Conservation (phyloP, 2,113 vertebrate species). For the Tupaia tana region DNA sequence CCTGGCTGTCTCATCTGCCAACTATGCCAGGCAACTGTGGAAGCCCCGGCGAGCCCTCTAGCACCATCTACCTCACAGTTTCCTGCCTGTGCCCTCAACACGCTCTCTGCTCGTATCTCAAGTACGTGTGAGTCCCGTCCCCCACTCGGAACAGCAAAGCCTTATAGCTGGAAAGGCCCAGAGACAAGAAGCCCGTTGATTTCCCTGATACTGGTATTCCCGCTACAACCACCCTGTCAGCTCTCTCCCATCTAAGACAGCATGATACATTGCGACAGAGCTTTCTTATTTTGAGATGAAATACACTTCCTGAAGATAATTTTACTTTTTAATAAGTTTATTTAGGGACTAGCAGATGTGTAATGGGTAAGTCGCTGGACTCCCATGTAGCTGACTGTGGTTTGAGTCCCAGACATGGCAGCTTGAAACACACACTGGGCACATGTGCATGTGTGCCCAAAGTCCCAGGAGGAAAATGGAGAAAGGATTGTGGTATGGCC, state of each 20-base stretch:
- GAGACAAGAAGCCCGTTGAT: neutral
- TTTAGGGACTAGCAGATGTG: too few relatives aligned
- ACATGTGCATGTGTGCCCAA: too few relatives aligned
- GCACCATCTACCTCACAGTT: neutral
- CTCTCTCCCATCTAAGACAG: neutral
- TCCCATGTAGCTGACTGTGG: too few relatives aligned
- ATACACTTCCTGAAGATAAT: neutral
- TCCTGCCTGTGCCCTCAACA: neutral
- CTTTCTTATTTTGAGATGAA: neutral
- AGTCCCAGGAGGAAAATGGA: too few relatives aligned
- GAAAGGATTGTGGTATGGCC: too few relatives aligned
- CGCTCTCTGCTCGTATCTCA: neutral
- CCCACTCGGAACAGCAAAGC: neutral
- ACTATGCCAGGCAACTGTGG: neutral
- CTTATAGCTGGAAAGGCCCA: neutral
- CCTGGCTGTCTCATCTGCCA: neutral
- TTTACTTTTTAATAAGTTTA: too few relatives aligned
- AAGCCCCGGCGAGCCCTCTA: neutral
- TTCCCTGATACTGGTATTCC: neutral
- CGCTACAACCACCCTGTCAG: neutral
- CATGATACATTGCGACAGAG: neutral
- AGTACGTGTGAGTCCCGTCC: neutral
- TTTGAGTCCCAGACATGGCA: too few relatives aligned
- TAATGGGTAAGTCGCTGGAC: too few relatives aligned
- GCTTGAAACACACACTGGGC: too few relatives aligned